Conservation (phyloP, 2,888 invertebrate species). For the Xylocampa areola region DNA sequence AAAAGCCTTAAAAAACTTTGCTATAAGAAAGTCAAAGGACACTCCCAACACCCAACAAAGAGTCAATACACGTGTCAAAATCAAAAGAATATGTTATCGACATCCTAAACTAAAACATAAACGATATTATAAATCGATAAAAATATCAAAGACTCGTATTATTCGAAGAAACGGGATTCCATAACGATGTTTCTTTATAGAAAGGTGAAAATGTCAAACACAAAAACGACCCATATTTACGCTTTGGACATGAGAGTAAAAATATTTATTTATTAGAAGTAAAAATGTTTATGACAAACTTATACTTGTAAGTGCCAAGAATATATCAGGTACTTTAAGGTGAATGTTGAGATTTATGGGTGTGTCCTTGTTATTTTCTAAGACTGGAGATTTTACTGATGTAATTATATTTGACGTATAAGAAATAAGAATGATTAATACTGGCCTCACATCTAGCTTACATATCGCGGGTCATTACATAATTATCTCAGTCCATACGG, state of each 20-base stretch:
- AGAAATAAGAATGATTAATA: no score
- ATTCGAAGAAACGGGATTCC: conserved; percentile 52
- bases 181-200: conserved; percentile 51
- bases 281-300: conserved; percentile 21
- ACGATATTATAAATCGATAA: conserved; percentile 36
- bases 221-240: conserved; percentile 38
- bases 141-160: conserved; percentile 52
- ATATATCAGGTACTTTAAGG: no score
- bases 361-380: no score
- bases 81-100: conserved; percentile 32
- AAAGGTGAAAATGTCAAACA: conserved; percentile 54
- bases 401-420: no score
- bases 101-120: conserved; percentile 37
- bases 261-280: conserved; percentile 28
- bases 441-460: no score
- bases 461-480: no score
- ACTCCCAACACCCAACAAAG: background rate
- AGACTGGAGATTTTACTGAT: no score
- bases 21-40: background rate
- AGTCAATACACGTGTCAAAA: background rate
- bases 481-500: no score
- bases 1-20: background rate
- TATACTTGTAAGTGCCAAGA: background rate
- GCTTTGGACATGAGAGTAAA: conserved; percentile 30
- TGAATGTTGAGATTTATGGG: no score